A percentile compares a stretch with the other conserved stretches of the same genome.
phyloP scores from a whole-genome alignment of 2,797 vertebrate species.

The Echiichthys vipera region DNA sequence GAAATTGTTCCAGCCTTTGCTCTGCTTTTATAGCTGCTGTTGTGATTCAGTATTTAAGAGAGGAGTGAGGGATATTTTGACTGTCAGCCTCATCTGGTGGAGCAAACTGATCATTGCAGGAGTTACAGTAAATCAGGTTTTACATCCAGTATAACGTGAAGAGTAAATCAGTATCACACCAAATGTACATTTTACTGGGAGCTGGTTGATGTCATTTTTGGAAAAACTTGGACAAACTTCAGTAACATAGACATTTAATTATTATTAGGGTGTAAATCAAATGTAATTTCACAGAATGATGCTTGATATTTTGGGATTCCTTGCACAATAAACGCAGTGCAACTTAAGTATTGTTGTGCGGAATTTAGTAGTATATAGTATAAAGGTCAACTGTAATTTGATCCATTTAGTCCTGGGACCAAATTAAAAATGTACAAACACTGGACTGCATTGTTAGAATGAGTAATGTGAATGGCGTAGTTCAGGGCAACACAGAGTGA shows the following conservation, averaged over 20 bases:
- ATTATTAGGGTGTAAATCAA: too few relatives aligned
- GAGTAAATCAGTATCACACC: background rate
- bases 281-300: background rate
- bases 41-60: background rate
- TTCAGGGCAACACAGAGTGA: background rate
- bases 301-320: too few relatives aligned
- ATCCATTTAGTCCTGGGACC: slow-evolving; percentile 16
- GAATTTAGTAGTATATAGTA: too few relatives aligned
- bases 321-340: background rate
- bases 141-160: background rate
- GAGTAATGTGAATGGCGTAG: background rate
- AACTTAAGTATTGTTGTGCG: slow-evolving; percentile 6
- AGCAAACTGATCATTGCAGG: slow-evolving; percentile 51
- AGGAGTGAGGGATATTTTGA: slow-evolving; percentile 26
- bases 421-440: slow-evolving; percentile 34
- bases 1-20: background rate
- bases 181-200: background rate
- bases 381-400: slow-evolving; percentile 52
- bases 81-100: slow-evolving; percentile 76
- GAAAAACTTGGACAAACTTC: background rate
- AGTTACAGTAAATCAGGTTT: background rate
- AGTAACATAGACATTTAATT: background rate
- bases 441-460: slow-evolving; percentile 15
- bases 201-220: background rate
- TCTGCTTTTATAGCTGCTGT: background rate